Evolutionary conservation across 1,140 invertebrate genomes (phyloP).

Genomic region (Augochlora pura): DNA sequence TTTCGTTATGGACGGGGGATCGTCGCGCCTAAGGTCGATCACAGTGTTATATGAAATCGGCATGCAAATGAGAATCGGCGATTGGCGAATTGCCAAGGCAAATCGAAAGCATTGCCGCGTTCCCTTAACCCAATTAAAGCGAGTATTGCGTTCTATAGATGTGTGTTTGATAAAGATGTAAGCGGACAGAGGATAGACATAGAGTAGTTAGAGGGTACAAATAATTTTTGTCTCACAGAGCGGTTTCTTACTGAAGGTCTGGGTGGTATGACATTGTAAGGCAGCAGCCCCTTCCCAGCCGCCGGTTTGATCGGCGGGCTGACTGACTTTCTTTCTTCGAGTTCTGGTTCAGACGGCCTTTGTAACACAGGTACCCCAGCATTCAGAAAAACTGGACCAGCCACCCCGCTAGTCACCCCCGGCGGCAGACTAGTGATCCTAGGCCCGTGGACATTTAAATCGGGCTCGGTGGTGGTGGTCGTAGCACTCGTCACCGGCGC

Average conservation of each 20-base stretch:
- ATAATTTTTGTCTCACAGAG: background rate
- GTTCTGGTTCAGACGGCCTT: constrained; percentile 66
- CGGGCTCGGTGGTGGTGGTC: constrained; percentile 56
- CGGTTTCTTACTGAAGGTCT: constrained; percentile 82
- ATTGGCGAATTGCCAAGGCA: constrained; percentile 42
- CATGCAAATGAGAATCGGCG: constrained; percentile 27
- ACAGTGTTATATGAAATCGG: constrained; percentile 34
- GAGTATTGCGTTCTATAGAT: constrained; percentile 1
- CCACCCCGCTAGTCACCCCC: constrained; percentile 78
- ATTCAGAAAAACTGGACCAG: constrained; percentile 75
- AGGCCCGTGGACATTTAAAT: constrained; percentile 62
- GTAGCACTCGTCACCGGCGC: constrained; percentile 70
- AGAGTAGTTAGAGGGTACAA: background rate
- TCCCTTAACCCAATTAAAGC: constrained; percentile 49
- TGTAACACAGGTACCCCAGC: constrained; percentile 73
- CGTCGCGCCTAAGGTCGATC: background rate
- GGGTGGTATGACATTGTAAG: constrained; percentile 93
- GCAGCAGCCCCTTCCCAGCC: constrained; percentile 87
- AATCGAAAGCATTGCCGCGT: constrained; percentile 36
- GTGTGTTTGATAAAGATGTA: background rate
- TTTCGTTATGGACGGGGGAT: background rate
- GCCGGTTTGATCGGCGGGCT: constrained; percentile 74
- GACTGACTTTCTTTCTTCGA: constrained; percentile 64
- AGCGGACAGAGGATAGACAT: background rate
- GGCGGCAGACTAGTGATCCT: constrained; percentile 77